Percentiles rank a stretch among this genome's conserved stretches.
phyloP scores from a whole-genome alignment of 2,888 invertebrate species.

The Drosophila cognata region DNA sequence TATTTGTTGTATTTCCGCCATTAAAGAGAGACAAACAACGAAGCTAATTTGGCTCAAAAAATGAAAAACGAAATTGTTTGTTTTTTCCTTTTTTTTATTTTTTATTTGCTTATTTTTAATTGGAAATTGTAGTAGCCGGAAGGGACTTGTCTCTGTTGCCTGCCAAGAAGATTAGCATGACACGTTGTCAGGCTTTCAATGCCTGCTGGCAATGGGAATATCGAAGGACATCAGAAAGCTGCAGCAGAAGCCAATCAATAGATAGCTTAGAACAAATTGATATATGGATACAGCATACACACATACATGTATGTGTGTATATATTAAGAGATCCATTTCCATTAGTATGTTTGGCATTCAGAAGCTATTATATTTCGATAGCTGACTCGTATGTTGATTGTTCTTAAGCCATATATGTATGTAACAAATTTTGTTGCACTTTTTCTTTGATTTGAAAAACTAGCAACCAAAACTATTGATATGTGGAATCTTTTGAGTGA shows the following conservation, averaged over 20 bases:
- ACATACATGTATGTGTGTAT: neutral
- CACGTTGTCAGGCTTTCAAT: slow-evolving; percentile 23
- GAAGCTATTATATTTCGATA: neutral
- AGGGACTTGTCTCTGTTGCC: neutral
- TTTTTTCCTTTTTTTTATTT: neutral
- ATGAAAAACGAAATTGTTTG: neutral
- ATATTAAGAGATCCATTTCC: neutral
- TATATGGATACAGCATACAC: neutral
- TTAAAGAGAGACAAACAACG: neutral
- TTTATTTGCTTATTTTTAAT: slow-evolving; percentile 7
- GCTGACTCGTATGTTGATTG: neutral
- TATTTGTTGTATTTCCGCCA: neutral
- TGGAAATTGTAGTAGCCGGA: slow-evolving; percentile 12
- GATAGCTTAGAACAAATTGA: neutral
- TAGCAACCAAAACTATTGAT: neutral
- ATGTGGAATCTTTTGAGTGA: neutral
- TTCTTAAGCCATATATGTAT: no score
- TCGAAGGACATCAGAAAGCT: slow-evolving; percentile 7
- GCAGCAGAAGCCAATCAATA: slow-evolving; percentile 34
- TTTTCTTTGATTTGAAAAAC: neutral
- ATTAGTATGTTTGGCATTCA: neutral
- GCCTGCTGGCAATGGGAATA: neutral
- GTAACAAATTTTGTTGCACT: no score
- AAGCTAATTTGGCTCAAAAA: neutral
- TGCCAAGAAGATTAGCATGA: slow-evolving; percentile 31